A percentile compares a stretch with the other conserved stretches of the same genome.
Evolutionary conservation across 2,888 invertebrate genomes (phyloP).

Genomic region (Oasisia sp.): DNA sequence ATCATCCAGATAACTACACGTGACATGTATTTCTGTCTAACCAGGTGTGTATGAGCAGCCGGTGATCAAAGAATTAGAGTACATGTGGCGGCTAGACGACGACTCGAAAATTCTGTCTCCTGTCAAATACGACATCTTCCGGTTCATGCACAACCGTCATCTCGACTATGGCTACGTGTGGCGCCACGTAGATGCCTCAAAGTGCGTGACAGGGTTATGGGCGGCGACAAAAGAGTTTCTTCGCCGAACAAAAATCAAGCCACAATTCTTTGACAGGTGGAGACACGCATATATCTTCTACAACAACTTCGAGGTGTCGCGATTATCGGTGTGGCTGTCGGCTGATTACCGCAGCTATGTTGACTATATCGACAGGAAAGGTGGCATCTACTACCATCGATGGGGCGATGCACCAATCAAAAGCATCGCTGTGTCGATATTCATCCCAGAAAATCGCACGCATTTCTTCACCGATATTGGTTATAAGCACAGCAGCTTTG

Average conservation of each 20-base stretch:
- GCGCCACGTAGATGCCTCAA: background rate
- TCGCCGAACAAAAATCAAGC: background rate
- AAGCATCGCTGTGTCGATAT: conserved; percentile 21
- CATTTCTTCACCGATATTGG: conserved; percentile 13
- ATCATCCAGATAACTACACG: background rate
- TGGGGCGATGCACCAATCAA: conserved; percentile 26
- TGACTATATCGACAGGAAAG: conserved; percentile 20
- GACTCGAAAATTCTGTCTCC: background rate
- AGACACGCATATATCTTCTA: background rate
- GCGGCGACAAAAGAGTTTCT: background rate
- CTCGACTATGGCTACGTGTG: background rate
- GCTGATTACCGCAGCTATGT: conserved; percentile 9
- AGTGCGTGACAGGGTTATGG: background rate
- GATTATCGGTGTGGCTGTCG: background rate
- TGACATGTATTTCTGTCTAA: background rate
- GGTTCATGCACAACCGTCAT: background rate
- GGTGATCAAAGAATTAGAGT: conserved; percentile 19
- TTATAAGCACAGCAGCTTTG: background rate
- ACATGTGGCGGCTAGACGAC: conserved; percentile 24
- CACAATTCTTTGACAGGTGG: background rate
- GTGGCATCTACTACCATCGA: conserved; percentile 23
- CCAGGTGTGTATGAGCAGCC: conserved; percentile 18
- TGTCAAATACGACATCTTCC: background rate
- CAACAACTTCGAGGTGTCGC: conserved; percentile 26
- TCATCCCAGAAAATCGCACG: background rate